Percentiles rank a stretch among this genome's conserved stretches.
Conservation (phyloP, 1,140 invertebrate genomes). For the Diorhabda carinulata region DNA sequence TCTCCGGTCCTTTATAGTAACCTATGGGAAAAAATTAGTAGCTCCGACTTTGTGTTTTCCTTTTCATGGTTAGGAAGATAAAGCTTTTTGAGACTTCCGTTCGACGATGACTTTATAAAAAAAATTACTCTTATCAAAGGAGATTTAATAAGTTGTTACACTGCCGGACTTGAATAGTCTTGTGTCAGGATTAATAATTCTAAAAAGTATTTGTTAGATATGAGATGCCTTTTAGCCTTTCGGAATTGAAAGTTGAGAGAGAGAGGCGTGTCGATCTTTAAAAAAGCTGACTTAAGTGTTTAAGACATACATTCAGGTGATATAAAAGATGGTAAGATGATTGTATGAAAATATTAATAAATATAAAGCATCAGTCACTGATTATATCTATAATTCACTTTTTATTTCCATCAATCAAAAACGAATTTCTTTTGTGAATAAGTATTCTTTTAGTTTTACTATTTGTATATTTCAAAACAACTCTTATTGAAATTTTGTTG, state of each 20-base stretch:
- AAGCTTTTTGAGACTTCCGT: not conserved
- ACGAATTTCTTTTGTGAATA: no score
- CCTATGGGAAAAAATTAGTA: not conserved
- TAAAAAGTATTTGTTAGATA: not conserved
- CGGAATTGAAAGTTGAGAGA: not conserved
- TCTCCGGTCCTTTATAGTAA: no score
- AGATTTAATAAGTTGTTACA: conserved; percentile 3
- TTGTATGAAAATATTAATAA: no score
- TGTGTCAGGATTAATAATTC: not conserved
- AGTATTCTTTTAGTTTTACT: no score
- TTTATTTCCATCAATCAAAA: no score
- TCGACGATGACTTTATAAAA: not conserved
- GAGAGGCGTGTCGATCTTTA: not conserved
- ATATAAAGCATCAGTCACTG: no score
- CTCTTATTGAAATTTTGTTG: no score
- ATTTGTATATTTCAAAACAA: no score
- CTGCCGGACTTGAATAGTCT: conserved; percentile 1
- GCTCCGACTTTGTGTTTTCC: not conserved
- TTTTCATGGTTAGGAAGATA: not conserved
- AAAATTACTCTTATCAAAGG: not conserved
- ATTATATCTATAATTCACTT: no score
- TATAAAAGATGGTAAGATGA: not conserved
- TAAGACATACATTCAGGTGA: not conserved
- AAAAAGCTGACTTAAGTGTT: not conserved
- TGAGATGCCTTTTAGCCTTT: not conserved